Conservation (phyloP, 1,140 invertebrate genomes). For the Yoshiicerus persimilis region DNA sequence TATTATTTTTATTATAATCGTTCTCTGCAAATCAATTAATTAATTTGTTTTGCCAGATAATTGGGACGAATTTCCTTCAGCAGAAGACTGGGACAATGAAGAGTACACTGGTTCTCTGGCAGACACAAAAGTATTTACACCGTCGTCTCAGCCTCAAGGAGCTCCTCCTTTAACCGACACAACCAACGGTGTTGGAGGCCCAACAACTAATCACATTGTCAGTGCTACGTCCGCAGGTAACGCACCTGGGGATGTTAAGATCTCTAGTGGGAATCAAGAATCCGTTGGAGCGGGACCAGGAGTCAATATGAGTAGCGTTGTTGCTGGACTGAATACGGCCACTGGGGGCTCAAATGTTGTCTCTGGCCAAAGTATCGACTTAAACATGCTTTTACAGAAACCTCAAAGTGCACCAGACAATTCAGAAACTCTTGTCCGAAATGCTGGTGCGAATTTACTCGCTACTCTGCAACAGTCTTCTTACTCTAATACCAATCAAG, state of each 20-base stretch:
- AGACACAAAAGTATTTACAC: slow-evolving; percentile 92
- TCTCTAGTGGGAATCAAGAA: slow-evolving; percentile 27
- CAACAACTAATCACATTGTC: slow-evolving; percentile 35
- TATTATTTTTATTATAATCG: no score
- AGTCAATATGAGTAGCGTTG: slow-evolving; percentile 15
- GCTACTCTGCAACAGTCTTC: slow-evolving; percentile 47
- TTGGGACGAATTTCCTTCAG: slow-evolving; percentile 51
- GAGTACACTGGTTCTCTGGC: slow-evolving; percentile 89
- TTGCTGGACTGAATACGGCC: slow-evolving; percentile 17
- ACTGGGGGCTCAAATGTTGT: slow-evolving; percentile 36
- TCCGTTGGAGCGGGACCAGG: slow-evolving; percentile 37
- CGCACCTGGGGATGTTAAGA: slow-evolving; percentile 14
- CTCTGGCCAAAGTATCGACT: slow-evolving; percentile 47
- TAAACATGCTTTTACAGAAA: slow-evolving; percentile 40
- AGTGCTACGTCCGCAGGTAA: not conserved
- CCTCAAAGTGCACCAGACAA: slow-evolving; percentile 23
- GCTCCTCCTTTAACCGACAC: slow-evolving; percentile 47
- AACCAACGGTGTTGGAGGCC: slow-evolving; percentile 33
- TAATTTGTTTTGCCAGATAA: slow-evolving; percentile 27
- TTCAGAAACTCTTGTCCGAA: not conserved
- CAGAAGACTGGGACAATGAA: slow-evolving; percentile 92
- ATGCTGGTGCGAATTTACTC: slow-evolving; percentile 47
- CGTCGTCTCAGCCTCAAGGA: slow-evolving; percentile 59
- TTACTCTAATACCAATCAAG: slow-evolving; percentile 45
- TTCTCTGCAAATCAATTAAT: not conserved